Evolutionary conservation across 2,797 vertebrate genomes (phyloP).

Genomic region (Falco cherrug): DNA sequence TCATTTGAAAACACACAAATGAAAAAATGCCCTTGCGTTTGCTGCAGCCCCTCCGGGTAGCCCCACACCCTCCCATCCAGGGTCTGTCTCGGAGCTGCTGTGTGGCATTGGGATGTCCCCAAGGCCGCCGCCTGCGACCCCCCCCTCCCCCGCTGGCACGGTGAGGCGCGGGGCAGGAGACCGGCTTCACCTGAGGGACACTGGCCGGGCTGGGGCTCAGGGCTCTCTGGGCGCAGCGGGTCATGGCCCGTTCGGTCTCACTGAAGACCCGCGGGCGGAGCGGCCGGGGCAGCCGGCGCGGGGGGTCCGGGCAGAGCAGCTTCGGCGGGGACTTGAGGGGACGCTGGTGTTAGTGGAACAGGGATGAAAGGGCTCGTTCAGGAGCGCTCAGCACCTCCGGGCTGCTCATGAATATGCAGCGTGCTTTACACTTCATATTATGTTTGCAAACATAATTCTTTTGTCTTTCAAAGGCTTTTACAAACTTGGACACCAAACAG

Average conservation of each 20-base stretch:
- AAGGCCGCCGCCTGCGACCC: not conserved
- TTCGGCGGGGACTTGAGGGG: not conserved
- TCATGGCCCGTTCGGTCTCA: not conserved
- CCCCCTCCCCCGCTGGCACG: not conserved
- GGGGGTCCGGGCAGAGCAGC: not conserved
- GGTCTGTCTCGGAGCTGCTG: not conserved
- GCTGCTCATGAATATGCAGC: not conserved
- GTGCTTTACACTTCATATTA: not conserved
- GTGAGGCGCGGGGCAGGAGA: too few relatives aligned
- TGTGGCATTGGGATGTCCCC: not conserved
- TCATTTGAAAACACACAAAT: not conserved
- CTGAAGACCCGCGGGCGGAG: not conserved
- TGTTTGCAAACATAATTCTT: slow-evolving; percentile 27
- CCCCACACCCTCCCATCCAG: not conserved
- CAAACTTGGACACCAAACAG: slow-evolving; percentile 1
- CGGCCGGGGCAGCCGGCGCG: not conserved
- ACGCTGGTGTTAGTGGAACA: not conserved
- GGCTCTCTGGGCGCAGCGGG: not conserved
- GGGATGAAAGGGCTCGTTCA: not conserved
- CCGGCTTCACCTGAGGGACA: not conserved
- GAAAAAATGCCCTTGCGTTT: not conserved
- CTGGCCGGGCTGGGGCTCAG: not conserved
- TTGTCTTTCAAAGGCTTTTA: slow-evolving; percentile 20
- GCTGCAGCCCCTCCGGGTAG: not conserved
- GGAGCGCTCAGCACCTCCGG: not conserved